Conservation (phyloP, 2,888 invertebrate genomes). For the Campaea margaritaria region DNA sequence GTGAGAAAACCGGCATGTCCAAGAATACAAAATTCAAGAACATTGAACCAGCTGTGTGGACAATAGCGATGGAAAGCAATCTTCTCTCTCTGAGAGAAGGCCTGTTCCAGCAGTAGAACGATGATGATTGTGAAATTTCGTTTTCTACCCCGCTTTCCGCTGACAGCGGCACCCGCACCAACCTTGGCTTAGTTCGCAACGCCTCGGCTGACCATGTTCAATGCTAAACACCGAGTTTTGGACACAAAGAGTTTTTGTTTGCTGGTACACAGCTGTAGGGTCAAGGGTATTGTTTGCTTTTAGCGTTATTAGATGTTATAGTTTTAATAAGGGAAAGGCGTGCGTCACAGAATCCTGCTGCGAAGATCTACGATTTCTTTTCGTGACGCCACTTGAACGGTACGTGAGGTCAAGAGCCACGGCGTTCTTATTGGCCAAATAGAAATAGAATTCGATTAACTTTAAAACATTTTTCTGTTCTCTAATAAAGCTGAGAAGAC, state of each 20-base stretch:
- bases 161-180: slow-evolving; percentile 36
- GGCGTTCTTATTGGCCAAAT: no score
- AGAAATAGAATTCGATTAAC: no score
- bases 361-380: not conserved
- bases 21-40: no score
- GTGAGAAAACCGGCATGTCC: no score
- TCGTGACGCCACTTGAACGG: not conserved
- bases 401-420: slow-evolving; percentile 1
- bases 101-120: not conserved
- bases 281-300: slow-evolving; percentile 54
- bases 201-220: slow-evolving; percentile 50
- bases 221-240: slow-evolving; percentile 60
- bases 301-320: slow-evolving; percentile 24
- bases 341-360: not conserved
- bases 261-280: slow-evolving; percentile 43
- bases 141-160: slow-evolving; percentile 1
- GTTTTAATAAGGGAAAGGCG: slow-evolving; percentile 14
- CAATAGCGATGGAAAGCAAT: no score
- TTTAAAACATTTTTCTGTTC: no score
- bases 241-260: slow-evolving; percentile 55
- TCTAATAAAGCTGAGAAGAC: no score
- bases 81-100: no score
- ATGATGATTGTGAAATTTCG: no score
- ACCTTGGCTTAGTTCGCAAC: slow-evolving; percentile 57
- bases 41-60: no score